Percentiles rank a stretch among this genome's conserved stretches.
phyloP scores from a whole-genome alignment of 2,888 invertebrate species.

The Fissipunctia ypsillon region DNA sequence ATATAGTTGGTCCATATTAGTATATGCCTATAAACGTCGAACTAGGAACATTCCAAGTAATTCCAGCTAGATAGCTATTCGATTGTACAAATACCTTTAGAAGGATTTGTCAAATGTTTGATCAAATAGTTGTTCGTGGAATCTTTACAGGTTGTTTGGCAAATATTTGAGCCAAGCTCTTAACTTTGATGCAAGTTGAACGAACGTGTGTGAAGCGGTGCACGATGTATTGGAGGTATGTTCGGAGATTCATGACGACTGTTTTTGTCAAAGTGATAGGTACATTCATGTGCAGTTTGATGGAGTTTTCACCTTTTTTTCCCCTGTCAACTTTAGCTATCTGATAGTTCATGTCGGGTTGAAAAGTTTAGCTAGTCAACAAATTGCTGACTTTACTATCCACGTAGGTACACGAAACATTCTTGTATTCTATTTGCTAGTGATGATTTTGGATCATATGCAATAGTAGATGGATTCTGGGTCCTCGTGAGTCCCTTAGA shows the following conservation, averaged over 20 bases:
- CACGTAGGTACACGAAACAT: too few species aligned
- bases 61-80: conserved; percentile 69
- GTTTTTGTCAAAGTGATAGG: background rate
- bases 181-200: conserved; percentile 17
- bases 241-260: background rate
- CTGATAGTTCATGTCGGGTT: too few species aligned
- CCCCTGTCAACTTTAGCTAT: too few species aligned
- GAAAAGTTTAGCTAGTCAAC: too few species aligned
- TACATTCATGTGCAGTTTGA: too few species aligned
- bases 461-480: too few species aligned
- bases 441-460: too few species aligned
- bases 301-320: too few species aligned
- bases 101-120: conserved; percentile 72
- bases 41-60: conserved; percentile 60
- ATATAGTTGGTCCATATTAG: background rate
- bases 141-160: conserved; percentile 52
- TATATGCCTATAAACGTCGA: conserved; percentile 20
- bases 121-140: conserved; percentile 63
- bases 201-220: background rate
- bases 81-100: conserved; percentile 71
- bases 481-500: too few species aligned
- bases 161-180: conserved; percentile 57
- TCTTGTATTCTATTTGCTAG: too few species aligned
- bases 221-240: background rate
- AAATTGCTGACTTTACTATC: too few species aligned